Percentiles rank a stretch among this genome's conserved stretches.
These are phyloP conservation scores for Xylocampa areola DNA, from an alignment of 2,888 invertebrate species.

Conservation along the genomic window DNA sequence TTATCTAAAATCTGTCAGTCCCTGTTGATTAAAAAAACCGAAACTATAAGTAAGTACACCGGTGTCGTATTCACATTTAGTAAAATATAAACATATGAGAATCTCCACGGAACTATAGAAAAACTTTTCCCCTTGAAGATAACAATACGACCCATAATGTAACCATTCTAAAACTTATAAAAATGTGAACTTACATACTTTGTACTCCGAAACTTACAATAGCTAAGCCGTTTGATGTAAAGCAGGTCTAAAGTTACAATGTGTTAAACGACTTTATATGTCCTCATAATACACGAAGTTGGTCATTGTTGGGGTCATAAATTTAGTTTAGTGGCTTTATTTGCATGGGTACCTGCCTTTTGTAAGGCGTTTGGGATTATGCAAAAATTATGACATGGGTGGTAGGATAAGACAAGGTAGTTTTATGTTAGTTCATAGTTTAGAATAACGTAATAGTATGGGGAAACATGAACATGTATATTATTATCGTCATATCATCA, in stretches of 20 bases:
- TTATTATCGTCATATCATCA: too few species aligned
- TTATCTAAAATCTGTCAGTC: too few species aligned
- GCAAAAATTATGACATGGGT: constrained; percentile 49
- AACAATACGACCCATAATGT: not conserved
- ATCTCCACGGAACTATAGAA: too few species aligned
- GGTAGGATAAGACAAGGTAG: constrained; percentile 19
- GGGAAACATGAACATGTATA: too few species aligned
- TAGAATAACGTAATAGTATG: not conserved
- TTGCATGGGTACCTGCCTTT: constrained; percentile 48
- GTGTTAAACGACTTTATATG: constrained; percentile 51
- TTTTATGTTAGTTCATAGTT: constrained; percentile 24
- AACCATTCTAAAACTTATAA: constrained; percentile 10
- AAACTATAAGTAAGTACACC: too few species aligned
- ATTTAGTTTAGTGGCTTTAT: constrained; percentile 58
- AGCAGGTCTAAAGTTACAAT: constrained; percentile 53
- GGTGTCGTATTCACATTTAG: too few species aligned
- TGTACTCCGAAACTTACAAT: constrained; percentile 16
- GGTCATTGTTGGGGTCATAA: constrained; percentile 56
- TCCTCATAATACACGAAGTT: constrained; percentile 51
- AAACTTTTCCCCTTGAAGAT: not conserved
- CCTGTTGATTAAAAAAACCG: too few species aligned
- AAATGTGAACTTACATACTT: constrained; percentile 19
- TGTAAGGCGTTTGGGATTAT: constrained; percentile 52
- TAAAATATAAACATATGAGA: too few species aligned
- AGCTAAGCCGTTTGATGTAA: constrained; percentile 33